Conservation (phyloP, 2,113 vertebrate species). For the Myxocyprinus asiaticus region DNA sequence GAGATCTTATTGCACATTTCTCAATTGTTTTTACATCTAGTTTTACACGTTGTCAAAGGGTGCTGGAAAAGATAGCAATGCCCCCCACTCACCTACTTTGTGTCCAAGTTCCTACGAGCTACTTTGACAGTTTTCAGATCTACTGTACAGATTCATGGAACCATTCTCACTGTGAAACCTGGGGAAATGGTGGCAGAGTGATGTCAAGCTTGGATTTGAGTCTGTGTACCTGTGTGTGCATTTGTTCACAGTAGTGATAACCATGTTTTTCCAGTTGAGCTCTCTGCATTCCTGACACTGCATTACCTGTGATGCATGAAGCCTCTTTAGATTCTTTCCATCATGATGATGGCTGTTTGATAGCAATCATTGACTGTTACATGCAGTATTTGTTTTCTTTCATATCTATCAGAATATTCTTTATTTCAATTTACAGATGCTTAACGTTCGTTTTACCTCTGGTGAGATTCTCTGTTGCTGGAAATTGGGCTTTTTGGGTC, state of each 20-base stretch:
- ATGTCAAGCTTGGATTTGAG: conserved; percentile 46
- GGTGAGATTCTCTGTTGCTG: neutral
- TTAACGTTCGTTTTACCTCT: neutral
- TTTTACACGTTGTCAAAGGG: conserved; percentile 13
- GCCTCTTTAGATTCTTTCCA: too few species aligned
- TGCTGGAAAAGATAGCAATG: conserved; percentile 42
- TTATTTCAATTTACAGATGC: neutral
- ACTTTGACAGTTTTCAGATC: conserved; percentile 45
- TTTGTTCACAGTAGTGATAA: conserved; percentile 40
- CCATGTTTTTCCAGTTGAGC: neutral
- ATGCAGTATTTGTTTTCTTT: conserved; percentile 67
- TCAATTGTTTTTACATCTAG: conserved; percentile 27
- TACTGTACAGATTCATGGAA: conserved; percentile 52
- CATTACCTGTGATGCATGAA: conserved; percentile 60
- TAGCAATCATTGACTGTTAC: conserved; percentile 75
- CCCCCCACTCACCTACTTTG: conserved; percentile 7
- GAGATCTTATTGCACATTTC: conserved; percentile 15
- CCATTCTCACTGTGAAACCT: conserved; percentile 58
- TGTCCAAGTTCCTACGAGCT: conserved; percentile 6
- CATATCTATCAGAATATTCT: too few species aligned
- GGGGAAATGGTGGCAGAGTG: conserved; percentile 35
- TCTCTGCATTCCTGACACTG: neutral
- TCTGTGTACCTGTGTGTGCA: conserved; percentile 30
- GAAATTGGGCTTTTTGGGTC: conserved; percentile 6
- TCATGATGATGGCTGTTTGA: too few species aligned